A percentile compares a stretch with the other conserved stretches of the same genome.
These are phyloP conservation scores for Gavialis gangeticus DNA, from an alignment of 2,113 vertebrate genomes.

Conservation along the genomic window DNA sequence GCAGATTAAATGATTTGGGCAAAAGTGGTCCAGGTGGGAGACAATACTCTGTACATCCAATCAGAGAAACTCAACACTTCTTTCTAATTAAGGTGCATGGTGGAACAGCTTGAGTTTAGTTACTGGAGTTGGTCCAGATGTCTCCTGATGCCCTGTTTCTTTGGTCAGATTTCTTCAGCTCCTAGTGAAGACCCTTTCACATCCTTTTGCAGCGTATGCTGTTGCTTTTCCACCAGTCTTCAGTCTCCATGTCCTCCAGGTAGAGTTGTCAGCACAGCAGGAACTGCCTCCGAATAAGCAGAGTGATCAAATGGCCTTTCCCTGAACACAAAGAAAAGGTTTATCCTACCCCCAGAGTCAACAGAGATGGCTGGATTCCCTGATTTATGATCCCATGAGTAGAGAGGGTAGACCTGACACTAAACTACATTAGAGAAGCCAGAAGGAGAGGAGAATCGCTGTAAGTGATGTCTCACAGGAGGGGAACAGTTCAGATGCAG, in stretches of 20 bases:
- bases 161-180: neutral
- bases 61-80: neutral
- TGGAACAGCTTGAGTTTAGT: accelerated
- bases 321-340: neutral
- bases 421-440: too few species aligned
- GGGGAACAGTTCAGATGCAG: neutral
- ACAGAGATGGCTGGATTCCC: neutral
- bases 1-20: neutral
- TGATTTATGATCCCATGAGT: neutral
- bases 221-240: neutral
- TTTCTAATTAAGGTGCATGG: accelerated
- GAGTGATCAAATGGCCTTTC: neutral
- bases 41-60: too few species aligned
- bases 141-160: neutral
- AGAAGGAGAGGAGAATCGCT: neutral
- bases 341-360: neutral
- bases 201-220: neutral
- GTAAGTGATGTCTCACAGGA: too few species aligned
- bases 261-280: neutral
- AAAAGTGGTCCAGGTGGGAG: neutral
- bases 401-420: too few species aligned
- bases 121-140: neutral
- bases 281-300: neutral
- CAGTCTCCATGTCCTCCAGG: neutral
- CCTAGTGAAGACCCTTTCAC: neutral